These are phyloP conservation scores for Ophioninae sp. DNA, from an alignment of 2,888 invertebrate genomes.

Conservation along the genomic window DNA sequence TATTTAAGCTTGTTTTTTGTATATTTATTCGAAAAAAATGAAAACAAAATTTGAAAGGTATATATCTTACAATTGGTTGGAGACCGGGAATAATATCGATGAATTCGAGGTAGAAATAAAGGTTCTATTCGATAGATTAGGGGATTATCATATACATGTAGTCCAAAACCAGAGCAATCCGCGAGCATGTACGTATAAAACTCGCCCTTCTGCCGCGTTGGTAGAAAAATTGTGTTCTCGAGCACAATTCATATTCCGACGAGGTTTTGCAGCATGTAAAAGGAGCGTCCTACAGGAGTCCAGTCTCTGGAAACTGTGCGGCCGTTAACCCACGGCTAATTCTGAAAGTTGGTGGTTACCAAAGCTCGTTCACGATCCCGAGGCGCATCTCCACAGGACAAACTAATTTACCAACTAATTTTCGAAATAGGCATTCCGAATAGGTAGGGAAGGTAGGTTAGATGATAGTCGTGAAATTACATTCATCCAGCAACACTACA, in stretches of 20 bases:
- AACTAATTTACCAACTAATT: conserved; percentile 75
- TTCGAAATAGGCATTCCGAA: conserved; percentile 69
- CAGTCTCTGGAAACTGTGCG: conserved; percentile 38
- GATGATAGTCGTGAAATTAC: conserved; percentile 66
- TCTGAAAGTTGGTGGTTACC: conserved; percentile 61
- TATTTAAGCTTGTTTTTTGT: neutral
- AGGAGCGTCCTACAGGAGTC: conserved; percentile 35
- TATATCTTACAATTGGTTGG: neutral
- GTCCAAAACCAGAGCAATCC: neutral
- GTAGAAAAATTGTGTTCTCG: conserved; percentile 57
- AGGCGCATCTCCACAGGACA: conserved; percentile 57
- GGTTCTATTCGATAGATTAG: neutral
- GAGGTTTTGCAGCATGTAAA: neutral
- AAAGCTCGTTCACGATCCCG: conserved; percentile 35
- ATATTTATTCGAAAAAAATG: neutral
- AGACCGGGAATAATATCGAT: neutral
- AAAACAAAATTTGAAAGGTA: neutral
- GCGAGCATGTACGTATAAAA: neutral
- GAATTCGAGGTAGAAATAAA: neutral
- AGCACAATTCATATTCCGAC: conserved; percentile 27
- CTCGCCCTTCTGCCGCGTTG: conserved; percentile 17
- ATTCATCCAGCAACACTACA: conserved; percentile 56
- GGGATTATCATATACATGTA: neutral
- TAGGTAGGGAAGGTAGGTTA: conserved; percentile 50
- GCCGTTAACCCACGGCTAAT: conserved; percentile 57